Percentiles rank a stretch among this genome's conserved stretches.
Evolutionary conservation across 2,113 vertebrate genomes (phyloP).

Genomic region (Chloropsis cyanopogon): DNA sequence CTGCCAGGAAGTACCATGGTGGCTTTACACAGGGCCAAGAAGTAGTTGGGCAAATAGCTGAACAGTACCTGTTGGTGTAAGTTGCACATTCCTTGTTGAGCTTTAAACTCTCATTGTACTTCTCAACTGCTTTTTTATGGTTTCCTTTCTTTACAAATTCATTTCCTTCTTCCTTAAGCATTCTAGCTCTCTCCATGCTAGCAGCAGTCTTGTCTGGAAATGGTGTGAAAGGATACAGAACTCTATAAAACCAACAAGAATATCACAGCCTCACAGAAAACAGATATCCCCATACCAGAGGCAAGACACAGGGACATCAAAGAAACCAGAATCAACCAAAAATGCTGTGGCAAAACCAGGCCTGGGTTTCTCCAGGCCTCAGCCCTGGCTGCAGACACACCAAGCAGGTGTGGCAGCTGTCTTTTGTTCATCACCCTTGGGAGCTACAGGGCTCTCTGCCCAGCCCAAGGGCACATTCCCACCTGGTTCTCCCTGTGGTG

Average conservation of each 20-base stretch:
- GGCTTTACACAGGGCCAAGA: not conserved
- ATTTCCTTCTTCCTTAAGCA: conserved; percentile 91
- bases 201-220: conserved; percentile 64
- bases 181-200: conserved; percentile 72
- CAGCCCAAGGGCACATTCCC: not conserved
- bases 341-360: not conserved
- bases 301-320: not conserved
- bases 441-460: not conserved
- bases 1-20: not conserved
- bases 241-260: not conserved
- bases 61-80: conserved; percentile 88
- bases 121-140: conserved; percentile 86
- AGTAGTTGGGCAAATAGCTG: not conserved
- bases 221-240: not conserved
- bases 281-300: not conserved
- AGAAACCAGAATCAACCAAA: not conserved
- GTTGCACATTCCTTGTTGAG: conserved; percentile 79
- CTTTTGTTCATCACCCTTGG: not conserved
- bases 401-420: not conserved
- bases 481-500: conserved; percentile 38
- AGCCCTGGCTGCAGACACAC: not conserved
- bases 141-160: conserved; percentile 88
- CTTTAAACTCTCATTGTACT: conserved; percentile 88
- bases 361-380: not conserved
- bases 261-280: not conserved